Evolutionary conservation across 2,888 invertebrate genomes (phyloP).

Genomic region (Chrysina gloriosa): DNA sequence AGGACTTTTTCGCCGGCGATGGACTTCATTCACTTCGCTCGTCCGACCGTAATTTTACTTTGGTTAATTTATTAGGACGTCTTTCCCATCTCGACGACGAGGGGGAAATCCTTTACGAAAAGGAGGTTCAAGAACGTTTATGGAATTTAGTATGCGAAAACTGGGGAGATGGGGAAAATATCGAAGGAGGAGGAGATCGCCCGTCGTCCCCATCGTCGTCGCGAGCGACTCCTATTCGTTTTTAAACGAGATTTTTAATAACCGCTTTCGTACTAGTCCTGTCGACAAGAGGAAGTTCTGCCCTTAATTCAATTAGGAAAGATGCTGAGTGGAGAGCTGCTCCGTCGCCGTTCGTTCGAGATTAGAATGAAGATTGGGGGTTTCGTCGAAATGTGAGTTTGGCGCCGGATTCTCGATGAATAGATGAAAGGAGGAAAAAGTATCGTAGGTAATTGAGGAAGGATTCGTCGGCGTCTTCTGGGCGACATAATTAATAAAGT

Average conservation of each 20-base stretch:
- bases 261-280: constrained; percentile 30
- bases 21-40: background rate
- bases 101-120: constrained; percentile 1
- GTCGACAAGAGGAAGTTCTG: constrained; percentile 7
- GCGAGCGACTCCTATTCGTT: background rate
- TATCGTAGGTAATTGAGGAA: too few relatives aligned
- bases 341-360: background rate
- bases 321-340: background rate
- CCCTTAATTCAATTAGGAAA: constrained; percentile 18
- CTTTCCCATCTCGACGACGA: background rate
- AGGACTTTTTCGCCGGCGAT: background rate
- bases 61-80: constrained; percentile 24
- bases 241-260: constrained; percentile 32
- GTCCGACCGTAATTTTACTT: constrained; percentile 3
- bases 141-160: background rate
- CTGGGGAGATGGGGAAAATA: background rate
- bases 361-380: background rate
- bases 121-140: background rate
- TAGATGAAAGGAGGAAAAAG: too few relatives aligned
- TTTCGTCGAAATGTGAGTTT: too few relatives aligned
- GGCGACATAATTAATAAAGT: too few relatives aligned
- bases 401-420: too few relatives aligned
- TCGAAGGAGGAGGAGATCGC: background rate
- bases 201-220: background rate
- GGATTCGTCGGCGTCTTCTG: too few relatives aligned